These are phyloP conservation scores for Dasypus novemcinctus DNA, from an alignment of 2,113 vertebrate genomes.

Conservation along the genomic window DNA sequence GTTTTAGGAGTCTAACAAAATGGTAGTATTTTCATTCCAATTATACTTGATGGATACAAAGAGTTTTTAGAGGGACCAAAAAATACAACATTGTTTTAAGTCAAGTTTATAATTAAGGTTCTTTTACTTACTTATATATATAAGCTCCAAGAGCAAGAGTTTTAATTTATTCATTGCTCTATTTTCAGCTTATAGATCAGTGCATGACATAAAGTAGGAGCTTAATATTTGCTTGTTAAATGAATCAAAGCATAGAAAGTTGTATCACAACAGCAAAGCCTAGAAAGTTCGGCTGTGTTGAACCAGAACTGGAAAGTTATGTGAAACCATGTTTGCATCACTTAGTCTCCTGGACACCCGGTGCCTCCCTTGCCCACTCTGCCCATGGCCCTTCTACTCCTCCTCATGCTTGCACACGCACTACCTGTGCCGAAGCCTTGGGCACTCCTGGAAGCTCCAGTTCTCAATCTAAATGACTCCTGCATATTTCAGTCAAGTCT, in stretches of 20 bases:
- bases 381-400: too few relatives aligned
- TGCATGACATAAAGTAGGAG: neutral
- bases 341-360: neutral
- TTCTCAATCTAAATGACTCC: too few relatives aligned
- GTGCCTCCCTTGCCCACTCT: too few relatives aligned
- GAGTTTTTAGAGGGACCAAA: neutral
- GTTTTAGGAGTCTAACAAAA: neutral
- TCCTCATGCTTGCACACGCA: fast-evolving
- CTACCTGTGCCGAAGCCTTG: fast-evolving
- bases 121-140: too few relatives aligned
- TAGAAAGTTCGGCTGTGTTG: neutral
- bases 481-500: neutral
- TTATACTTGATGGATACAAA: neutral
- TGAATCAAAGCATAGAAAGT: neutral
- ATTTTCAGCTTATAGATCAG: neutral
- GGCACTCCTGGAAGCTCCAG: neutral
- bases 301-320: neutral
- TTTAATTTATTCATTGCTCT: neutral
- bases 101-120: neutral
- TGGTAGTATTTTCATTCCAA: neutral
- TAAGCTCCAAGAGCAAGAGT: neutral
- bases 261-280: neutral
- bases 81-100: neutral
- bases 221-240: neutral
- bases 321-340: neutral